Evolutionary conservation across 2,888 invertebrate species (phyloP).

Genomic region (Antheraea assamensis): DNA sequence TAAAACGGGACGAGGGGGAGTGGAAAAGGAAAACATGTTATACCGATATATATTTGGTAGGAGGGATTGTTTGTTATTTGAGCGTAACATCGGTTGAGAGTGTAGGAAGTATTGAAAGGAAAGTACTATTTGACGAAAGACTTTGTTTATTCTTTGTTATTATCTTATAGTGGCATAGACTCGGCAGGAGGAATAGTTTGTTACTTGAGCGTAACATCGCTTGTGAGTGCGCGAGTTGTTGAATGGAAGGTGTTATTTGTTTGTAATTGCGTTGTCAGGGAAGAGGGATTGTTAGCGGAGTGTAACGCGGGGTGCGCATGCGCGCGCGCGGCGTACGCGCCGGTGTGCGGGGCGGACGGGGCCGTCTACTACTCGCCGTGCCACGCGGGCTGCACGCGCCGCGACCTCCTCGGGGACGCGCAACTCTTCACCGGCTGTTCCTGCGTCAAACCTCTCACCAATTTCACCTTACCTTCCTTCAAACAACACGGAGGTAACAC

Average conservation of each 20-base stretch:
- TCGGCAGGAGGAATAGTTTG: not conserved
- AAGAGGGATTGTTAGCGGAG: slow-evolving; percentile 61
- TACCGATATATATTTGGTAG: too few species aligned
- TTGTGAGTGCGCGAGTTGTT: not conserved
- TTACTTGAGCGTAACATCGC: not conserved
- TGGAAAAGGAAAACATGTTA: too few species aligned
- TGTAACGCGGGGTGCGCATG: slow-evolving; percentile 90
- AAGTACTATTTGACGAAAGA: not conserved
- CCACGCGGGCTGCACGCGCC: slow-evolving; percentile 88
- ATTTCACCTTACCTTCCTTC: slow-evolving; percentile 45
- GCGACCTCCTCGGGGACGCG: slow-evolving; percentile 45
- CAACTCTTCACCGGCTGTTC: slow-evolving; percentile 64
- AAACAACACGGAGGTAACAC: slow-evolving; percentile 43
- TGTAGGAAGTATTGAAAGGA: not conserved
- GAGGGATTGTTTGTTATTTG: too few species aligned
- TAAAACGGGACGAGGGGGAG: too few species aligned
- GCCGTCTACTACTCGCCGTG: slow-evolving; percentile 92
- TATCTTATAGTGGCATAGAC: not conserved
- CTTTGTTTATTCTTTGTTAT: not conserved
- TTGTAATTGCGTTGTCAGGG: too few species aligned
- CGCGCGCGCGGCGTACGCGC: slow-evolving; percentile 84
- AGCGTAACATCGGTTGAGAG: too few species aligned
- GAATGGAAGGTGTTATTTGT: too few species aligned
- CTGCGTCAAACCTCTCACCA: slow-evolving; percentile 44
- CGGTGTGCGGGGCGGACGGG: slow-evolving; percentile 90